A percentile compares a stretch with the other conserved stretches of the same genome.
phyloP scores from a whole-genome alignment of 2,113 vertebrate species.

The Zosterops japonicus region DNA sequence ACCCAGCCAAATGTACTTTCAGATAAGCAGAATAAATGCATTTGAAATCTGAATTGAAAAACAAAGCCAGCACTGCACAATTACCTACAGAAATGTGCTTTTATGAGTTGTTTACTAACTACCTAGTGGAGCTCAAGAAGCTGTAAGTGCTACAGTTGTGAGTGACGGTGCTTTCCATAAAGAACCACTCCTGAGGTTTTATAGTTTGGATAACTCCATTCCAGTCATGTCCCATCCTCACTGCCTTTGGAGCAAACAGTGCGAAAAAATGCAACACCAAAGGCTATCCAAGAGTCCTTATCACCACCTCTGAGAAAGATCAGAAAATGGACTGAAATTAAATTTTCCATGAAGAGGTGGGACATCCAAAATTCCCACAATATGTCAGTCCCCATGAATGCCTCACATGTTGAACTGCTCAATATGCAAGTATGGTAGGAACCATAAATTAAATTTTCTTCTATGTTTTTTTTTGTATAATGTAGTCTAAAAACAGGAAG shows the following conservation, averaged over 20 bases:
- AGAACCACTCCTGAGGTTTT: not conserved
- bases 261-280: not conserved
- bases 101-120: not conserved
- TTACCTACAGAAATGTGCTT: not conserved
- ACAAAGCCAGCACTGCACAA: not conserved
- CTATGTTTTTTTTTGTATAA: not conserved
- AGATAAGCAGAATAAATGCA: not conserved
- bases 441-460: not conserved
- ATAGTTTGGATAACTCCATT: not conserved
- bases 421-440: not conserved
- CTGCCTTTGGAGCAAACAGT: not conserved
- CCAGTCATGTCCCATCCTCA: not conserved
- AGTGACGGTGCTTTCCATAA: not conserved
- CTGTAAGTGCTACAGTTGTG: not conserved
- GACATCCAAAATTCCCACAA: not conserved
- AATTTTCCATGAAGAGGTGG: not conserved
- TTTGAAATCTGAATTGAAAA: not conserved
- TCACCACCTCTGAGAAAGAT: not conserved
- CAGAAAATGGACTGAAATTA: not conserved
- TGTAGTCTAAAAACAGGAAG: not conserved
- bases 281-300: not conserved
- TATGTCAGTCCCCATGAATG: not conserved
- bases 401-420: not conserved
- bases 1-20: not conserved
- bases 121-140: not conserved